phyloP scores from a whole-genome alignment of 2,113 vertebrate genomes.

The Vulpes ferrilata region DNA sequence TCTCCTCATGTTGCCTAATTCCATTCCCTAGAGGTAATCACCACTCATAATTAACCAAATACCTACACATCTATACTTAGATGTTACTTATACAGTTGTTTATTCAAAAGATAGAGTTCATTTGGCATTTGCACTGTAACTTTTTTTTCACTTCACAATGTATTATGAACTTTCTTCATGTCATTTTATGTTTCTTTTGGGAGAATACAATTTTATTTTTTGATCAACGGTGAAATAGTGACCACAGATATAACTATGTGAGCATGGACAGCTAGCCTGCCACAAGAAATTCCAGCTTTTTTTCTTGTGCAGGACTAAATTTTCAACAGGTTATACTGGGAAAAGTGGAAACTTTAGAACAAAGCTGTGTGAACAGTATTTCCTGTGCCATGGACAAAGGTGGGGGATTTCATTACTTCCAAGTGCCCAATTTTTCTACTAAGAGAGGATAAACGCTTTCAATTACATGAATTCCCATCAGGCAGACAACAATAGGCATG shows the following conservation, averaged over 20 bases:
- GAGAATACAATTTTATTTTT: conserved; percentile 50
- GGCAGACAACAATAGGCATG: conserved; percentile 59
- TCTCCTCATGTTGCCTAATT: background rate
- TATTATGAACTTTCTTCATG: background rate
- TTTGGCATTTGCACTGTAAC: background rate
- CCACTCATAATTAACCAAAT: background rate
- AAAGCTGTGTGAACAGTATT: conserved; percentile 62
- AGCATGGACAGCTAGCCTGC: background rate
- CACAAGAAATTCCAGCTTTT: background rate
- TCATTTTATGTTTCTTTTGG: background rate
- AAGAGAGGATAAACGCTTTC: conserved; percentile 78
- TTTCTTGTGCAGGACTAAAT: background rate
- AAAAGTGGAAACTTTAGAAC: conserved; percentile 62
- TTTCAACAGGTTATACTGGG: conserved; percentile 60
- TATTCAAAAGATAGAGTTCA: background rate
- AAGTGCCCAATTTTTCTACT: conserved; percentile 75
- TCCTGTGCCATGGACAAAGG: conserved; percentile 58
- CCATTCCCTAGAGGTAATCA: background rate
- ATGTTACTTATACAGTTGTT: background rate
- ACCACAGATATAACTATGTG: background rate
- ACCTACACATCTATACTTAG: conserved; percentile 6
- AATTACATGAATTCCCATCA: conserved; percentile 76
- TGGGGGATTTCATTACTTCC: conserved; percentile 81
- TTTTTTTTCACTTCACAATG: background rate
- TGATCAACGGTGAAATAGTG: background rate